Conservation (phyloP, 2,888 invertebrate species). For the Hoplodrina blanda region DNA sequence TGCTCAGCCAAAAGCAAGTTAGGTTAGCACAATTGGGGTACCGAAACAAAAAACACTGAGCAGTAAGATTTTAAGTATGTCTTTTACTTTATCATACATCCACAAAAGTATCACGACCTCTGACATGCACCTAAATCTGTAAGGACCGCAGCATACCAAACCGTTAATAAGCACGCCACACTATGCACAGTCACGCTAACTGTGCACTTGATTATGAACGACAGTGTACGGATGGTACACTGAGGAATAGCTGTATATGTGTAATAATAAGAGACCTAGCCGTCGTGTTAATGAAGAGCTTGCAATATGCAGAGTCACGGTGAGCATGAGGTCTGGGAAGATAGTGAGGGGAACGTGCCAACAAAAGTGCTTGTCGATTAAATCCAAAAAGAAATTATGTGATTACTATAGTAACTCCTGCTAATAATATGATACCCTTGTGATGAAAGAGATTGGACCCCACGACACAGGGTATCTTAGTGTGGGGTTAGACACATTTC, state of each 20-base stretch:
- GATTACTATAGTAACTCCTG: no score
- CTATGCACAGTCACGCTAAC: slow-evolving; percentile 50
- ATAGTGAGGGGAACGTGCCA: not conserved
- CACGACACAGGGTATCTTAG: no score
- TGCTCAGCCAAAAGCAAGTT: no score
- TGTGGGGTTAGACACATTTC: no score
- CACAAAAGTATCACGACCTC: slow-evolving; percentile 11
- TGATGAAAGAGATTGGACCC: no score
- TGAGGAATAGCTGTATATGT: slow-evolving; percentile 28
- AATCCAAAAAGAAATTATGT: no score
- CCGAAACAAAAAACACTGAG: no score
- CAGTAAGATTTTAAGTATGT: slow-evolving; percentile 6
- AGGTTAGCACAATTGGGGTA: no score
- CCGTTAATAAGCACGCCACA: slow-evolving; percentile 24
- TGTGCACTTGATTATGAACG: slow-evolving; percentile 40
- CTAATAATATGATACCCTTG: no score
- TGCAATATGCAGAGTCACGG: slow-evolving; percentile 30
- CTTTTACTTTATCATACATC: not conserved
- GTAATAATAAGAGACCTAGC: slow-evolving; percentile 6
- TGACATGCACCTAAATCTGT: slow-evolving; percentile 25
- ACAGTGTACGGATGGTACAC: slow-evolving; percentile 9
- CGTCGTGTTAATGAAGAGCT: slow-evolving; percentile 12
- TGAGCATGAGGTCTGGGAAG: no score
- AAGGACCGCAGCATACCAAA: not conserved
- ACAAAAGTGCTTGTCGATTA: not conserved